phyloP scores from a whole-genome alignment of 2,113 vertebrate genomes.

The Thunnus maccoyii region DNA sequence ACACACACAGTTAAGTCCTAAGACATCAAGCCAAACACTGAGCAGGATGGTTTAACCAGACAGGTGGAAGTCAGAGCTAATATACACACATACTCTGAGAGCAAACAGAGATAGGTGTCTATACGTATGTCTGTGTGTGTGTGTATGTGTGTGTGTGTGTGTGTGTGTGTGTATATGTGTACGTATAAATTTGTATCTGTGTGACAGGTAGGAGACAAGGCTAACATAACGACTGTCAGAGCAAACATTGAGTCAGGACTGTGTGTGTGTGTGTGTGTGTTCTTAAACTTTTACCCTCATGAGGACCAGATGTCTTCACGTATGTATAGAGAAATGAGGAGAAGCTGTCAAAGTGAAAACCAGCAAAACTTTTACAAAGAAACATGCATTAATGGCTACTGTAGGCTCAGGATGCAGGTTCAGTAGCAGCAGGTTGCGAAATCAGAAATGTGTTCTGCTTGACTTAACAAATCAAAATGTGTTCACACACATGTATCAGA shows the following conservation, averaged over 20 bases:
- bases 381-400: neutral
- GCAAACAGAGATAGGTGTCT: neutral
- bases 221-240: conserved; percentile 39
- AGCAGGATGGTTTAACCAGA: conserved; percentile 11
- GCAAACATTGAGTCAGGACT: conserved; percentile 22
- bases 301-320: conserved; percentile 16
- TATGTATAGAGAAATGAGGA: conserved; percentile 35
- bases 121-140: neutral
- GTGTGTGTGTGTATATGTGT: neutral
- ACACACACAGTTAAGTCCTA: neutral
- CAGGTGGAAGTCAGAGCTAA: conserved; percentile 23
- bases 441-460: no score
- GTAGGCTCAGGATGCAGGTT: neutral
- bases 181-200: conserved; percentile 10
- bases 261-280: conserved; percentile 19
- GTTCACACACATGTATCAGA: neutral
- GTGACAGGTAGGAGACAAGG: conserved; percentile 20
- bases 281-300: conserved; percentile 13
- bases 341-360: conserved; percentile 35
- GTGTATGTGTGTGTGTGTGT: neutral
- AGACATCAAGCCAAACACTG: conserved; percentile 4
- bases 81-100: neutral
- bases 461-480: no score
- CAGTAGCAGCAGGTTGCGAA: no score
- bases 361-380: neutral